Evolutionary conservation across 2,113 vertebrate species (phyloP), one percentile per base, ranked within the genome.

Genomic region (Ondatra zibethicus): DNA sequence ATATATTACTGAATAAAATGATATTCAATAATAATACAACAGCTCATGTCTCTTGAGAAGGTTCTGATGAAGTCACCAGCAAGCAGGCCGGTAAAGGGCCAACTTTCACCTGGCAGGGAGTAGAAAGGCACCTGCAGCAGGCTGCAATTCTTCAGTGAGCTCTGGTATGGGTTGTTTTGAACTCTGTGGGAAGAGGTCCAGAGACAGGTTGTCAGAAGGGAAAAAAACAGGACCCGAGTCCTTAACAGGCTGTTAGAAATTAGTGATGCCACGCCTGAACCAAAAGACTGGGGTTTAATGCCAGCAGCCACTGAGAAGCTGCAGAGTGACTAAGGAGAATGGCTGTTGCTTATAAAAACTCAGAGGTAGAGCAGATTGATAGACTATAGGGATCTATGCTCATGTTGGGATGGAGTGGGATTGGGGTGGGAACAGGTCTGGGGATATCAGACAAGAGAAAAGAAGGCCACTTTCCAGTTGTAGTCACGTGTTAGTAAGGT

Each of bases 201-300:
- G 9, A 91, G 65, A 31, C 25, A 96, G 86, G 50, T 25, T 39
- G 45, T 95, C 61, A 7, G 45, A 45, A 82, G 4, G 9, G 12
- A 4, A 27, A 89, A 55, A 45, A 94, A 47, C 45, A 55, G 65
- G 55, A 12, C 50, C 68, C 82, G 45, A 95, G 85, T 84, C 68
- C 33, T 97, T 94, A 87, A 11, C 73, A 93, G 39, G 31, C 29
- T 45, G 25, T 95, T 39, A 52, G 90, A 92, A 92, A 88, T 27
- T 65, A 25, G 23, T 80, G 39, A n/a, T 72, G 58, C 33, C 89
- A 76, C 93, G 84, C 36, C 19, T 91, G 85, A 92, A 70, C 27
- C 72, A 82, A 95, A 95, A 50, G 39, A 61, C 70, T 86, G 50
- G n/a, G 42, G 42, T 52, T 45, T 29, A 68, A 17, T 90, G 76